These are phyloP conservation scores for Synanthedon formicaeformis DNA, from an alignment of 2,888 invertebrate genomes.

Conservation along the genomic window DNA sequence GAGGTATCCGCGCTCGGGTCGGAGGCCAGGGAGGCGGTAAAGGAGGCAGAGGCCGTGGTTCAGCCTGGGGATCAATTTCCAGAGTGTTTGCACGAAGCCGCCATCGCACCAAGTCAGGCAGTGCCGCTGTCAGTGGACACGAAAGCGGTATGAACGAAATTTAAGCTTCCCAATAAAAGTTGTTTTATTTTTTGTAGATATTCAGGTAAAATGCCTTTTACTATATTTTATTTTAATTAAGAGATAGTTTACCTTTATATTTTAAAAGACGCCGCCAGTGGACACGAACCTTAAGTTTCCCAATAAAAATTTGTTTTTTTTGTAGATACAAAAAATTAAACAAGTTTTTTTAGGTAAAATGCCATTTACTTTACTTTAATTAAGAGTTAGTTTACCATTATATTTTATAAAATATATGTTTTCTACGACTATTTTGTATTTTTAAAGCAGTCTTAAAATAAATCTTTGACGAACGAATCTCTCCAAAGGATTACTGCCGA, in stretches of 20 bases:
- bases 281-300: slow-evolving; percentile 63
- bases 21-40: slow-evolving; percentile 29
- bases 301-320: too few species aligned
- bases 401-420: too few species aligned
- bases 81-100: slow-evolving; percentile 88
- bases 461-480: not conserved
- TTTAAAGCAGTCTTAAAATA: not conserved
- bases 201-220: not conserved
- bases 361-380: too few species aligned
- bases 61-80: slow-evolving; percentile 92
- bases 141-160: slow-evolving; percentile 68
- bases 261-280: slow-evolving; percentile 53
- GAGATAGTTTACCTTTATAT: too few species aligned
- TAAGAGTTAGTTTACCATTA: too few species aligned
- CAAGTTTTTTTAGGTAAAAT: not conserved
- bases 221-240: too few species aligned
- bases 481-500: not conserved
- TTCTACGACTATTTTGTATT: too few species aligned
- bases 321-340: too few species aligned
- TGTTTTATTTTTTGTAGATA: not conserved
- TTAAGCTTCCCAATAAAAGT: too few species aligned
- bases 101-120: slow-evolving; percentile 82
- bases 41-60: slow-evolving; percentile 73
- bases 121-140: slow-evolving; percentile 73
- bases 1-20: slow-evolving; percentile 49